A percentile compares a stretch with the other conserved stretches of the same genome.
Conservation (phyloP, 2,888 invertebrate genomes). For the Chloroclysta siterata region DNA sequence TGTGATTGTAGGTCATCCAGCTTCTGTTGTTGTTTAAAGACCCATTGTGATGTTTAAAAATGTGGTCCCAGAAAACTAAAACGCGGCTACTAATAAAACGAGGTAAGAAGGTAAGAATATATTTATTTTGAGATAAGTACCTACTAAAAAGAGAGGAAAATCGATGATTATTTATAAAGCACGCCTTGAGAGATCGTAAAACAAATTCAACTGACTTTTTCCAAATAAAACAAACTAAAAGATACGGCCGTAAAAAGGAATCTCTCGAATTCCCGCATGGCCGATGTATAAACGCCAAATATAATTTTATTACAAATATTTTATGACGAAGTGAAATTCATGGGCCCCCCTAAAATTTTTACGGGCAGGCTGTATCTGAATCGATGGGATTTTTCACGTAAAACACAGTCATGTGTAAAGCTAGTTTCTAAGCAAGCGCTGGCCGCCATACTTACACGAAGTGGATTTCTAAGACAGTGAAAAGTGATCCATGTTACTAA, state of each 20-base stretch:
- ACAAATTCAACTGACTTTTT: constrained; percentile 34
- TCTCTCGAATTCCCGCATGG: constrained; percentile 29
- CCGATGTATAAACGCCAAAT: constrained; percentile 51
- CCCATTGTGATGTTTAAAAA: too few relatives aligned
- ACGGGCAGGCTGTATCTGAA: constrained; percentile 58
- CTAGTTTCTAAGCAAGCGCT: neutral
- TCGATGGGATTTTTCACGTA: constrained; percentile 54
- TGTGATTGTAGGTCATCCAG: too few relatives aligned
- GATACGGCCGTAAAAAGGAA: constrained; percentile 39
- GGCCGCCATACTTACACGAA: neutral
- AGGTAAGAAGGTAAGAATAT: neutral
- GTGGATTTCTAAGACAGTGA: neutral
- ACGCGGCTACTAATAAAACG: too few relatives aligned
- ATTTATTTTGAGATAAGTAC: neutral
- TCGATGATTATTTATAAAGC: constrained; percentile 5
- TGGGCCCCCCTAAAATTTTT: constrained; percentile 67
- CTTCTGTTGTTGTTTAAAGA: too few relatives aligned
- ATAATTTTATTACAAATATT: constrained; percentile 73
- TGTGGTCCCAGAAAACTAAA: too few relatives aligned
- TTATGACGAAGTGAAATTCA: constrained; percentile 54
- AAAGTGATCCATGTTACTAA: too few relatives aligned
- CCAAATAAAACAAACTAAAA: constrained; percentile 42
- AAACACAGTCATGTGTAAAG: constrained; percentile 54
- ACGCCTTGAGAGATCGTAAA: constrained; percentile 23
- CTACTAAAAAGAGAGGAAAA: neutral